Evolutionary conservation across 2,113 vertebrate genomes (phyloP).

Genomic region (Monarcha castaneiventris): DNA sequence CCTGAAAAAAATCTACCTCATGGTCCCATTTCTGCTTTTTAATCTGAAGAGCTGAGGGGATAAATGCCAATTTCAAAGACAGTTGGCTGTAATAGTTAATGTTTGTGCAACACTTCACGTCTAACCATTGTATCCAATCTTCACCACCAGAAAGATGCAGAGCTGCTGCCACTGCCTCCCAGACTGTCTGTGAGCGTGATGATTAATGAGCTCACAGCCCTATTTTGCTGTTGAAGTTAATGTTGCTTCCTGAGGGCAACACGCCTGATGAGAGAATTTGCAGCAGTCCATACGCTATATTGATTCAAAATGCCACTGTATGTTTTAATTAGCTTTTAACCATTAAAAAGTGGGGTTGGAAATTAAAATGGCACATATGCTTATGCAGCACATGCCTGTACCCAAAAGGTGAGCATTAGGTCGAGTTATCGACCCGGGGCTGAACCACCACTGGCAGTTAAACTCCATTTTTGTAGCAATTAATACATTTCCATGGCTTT

Average conservation of each 20-base stretch:
- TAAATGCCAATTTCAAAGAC: conserved; percentile 22
- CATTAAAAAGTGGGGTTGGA: conserved; percentile 29
- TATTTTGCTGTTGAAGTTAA: conserved; percentile 67
- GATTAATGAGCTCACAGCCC: conserved; percentile 65
- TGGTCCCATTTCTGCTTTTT: neutral
- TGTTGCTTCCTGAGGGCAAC: conserved; percentile 64
- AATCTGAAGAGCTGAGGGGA: neutral
- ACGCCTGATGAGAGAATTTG: conserved; percentile 60
- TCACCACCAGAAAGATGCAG: conserved; percentile 1
- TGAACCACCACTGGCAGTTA: neutral
- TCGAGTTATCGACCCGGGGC: neutral
- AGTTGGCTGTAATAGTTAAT: conserved; percentile 40
- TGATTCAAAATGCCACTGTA: conserved; percentile 65
- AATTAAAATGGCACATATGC: conserved; percentile 39
- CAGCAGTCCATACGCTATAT: conserved; percentile 66
- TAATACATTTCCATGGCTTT: conserved; percentile 14
- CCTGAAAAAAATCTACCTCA: neutral
- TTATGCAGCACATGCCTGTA: conserved; percentile 4
- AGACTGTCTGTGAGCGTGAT: conserved; percentile 27
- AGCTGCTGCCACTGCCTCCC: conserved; percentile 43
- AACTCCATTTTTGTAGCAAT: neutral
- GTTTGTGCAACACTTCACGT: conserved; percentile 35
- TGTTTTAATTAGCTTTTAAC: conserved; percentile 64
- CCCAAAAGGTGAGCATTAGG: conserved; percentile 30
- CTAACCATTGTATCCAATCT: conserved; percentile 35